Percentiles rank a stretch among this genome's conserved stretches.
Conservation (phyloP, 92 coral and sea anemone species). For the Palythoa grandiflora region DNA sequence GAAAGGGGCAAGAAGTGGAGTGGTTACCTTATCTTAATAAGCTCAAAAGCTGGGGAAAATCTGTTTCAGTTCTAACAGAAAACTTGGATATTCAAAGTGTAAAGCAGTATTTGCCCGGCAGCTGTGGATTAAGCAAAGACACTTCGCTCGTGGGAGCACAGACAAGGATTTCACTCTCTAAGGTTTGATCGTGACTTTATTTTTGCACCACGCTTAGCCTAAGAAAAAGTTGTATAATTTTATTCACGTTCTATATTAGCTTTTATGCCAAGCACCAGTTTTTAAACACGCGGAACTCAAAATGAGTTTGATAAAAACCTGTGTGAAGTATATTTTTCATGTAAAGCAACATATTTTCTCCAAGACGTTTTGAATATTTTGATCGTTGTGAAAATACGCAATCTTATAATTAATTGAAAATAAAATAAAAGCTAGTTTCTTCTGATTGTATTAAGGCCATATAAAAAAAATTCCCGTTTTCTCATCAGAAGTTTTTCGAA, state of each 20-base stretch:
- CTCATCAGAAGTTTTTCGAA: too few relatives aligned
- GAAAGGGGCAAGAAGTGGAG: background rate
- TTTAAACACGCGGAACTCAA: too few relatives aligned
- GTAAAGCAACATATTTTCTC: too few relatives aligned
- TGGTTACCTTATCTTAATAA: background rate
- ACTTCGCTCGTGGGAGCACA: background rate
- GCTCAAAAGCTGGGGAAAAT: slow-evolving; percentile 15
- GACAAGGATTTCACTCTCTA: background rate
- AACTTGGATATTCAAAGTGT: slow-evolving; percentile 24
- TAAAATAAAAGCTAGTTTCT: too few relatives aligned
- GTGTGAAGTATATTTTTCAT: too few relatives aligned
- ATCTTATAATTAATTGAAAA: too few relatives aligned
- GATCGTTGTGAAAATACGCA: too few relatives aligned
- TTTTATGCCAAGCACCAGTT: background rate
- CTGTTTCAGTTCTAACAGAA: slow-evolving; percentile 27
- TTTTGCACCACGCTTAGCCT: background rate
- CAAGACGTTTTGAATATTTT: too few relatives aligned
- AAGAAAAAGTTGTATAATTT: background rate
- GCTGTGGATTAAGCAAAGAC: background rate
- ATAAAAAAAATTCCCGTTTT: too few relatives aligned
- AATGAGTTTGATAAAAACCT: too few relatives aligned
- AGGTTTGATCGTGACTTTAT: background rate
- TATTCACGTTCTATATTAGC: slow-evolving; percentile 43
- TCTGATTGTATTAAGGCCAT: too few relatives aligned
- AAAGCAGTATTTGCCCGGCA: background rate